These are phyloP conservation scores for Acanthaster planci DNA, from an alignment of 35 echinoderm and acorn worm genomes.

Conservation along the genomic window DNA sequence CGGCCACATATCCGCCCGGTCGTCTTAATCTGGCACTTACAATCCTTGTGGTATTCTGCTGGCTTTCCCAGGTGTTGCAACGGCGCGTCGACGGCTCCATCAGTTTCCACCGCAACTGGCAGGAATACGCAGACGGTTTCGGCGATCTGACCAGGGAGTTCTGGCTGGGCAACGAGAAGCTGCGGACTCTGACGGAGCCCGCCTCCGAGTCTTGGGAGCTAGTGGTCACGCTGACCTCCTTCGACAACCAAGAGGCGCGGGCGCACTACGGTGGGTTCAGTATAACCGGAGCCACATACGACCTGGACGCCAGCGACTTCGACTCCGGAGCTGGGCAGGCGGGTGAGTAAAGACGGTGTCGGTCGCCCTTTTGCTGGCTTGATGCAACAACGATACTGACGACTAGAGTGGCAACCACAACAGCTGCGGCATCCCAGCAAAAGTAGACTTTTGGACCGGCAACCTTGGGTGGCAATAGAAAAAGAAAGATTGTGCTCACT, in stretches of 20 bases:
- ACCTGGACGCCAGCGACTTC: neutral
- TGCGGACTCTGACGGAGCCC: neutral
- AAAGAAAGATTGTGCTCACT: neutral
- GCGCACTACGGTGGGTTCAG: neutral
- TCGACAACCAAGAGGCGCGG: neutral
- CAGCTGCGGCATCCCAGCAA: too few relatives aligned
- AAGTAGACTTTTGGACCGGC: neutral
- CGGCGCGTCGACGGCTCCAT: neutral
- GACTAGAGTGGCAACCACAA: too few relatives aligned
- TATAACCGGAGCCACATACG: neutral
- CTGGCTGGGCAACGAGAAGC: slow-evolving; percentile 27
- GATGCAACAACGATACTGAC: too few relatives aligned
- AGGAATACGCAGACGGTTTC: slow-evolving; percentile 16
- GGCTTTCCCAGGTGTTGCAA: neutral
- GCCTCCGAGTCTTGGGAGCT: neutral
- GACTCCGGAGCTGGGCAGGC: neutral
- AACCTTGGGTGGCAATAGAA: neutral
- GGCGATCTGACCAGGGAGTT: slow-evolving; percentile 8
- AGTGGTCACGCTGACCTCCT: neutral
- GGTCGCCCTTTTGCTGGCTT: neutral
- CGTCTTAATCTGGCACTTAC: too few relatives aligned
- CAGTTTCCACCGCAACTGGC: slow-evolving; percentile 5
- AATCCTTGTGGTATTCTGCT: neutral
- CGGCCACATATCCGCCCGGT: too few relatives aligned
- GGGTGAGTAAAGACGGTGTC: neutral